These are phyloP conservation scores for Leptoclinus maculatus DNA, from an alignment of 2,797 vertebrate genomes.

Conservation along the genomic window DNA sequence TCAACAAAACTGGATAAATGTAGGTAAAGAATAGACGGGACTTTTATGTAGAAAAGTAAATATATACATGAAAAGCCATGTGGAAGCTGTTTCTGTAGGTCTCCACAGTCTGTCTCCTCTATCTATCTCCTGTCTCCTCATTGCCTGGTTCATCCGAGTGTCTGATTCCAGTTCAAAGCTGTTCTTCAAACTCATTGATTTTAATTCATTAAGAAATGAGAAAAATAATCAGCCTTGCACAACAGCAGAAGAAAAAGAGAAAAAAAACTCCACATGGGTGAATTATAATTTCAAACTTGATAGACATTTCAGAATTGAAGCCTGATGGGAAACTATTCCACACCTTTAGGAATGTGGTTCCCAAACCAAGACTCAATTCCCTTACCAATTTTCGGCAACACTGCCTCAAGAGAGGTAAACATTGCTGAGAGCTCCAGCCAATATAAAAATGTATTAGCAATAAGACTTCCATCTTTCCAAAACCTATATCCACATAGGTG, in stretches of 20 bases:
- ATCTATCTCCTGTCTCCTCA: conserved; percentile 7
- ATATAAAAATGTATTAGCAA: conserved; percentile 72
- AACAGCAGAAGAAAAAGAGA: conserved; percentile 8
- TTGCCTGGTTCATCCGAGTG: conserved; percentile 31
- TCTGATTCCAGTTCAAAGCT: conserved; percentile 26
- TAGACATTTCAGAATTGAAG: conserved; percentile 69
- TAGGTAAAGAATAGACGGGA: neutral
- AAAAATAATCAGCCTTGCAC: conserved; percentile 19
- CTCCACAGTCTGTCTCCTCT: conserved; percentile 8
- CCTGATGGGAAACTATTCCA: conserved; percentile 71
- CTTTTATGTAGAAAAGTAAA: neutral
- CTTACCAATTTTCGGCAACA: conserved; percentile 83
- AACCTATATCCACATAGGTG: conserved; percentile 68
- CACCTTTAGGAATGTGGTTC: conserved; percentile 71
- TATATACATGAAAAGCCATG: neutral
- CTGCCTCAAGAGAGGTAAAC: conserved; percentile 81
- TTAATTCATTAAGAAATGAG: conserved; percentile 19
- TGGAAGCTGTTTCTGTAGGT: conserved; percentile 19
- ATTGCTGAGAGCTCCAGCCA: conserved; percentile 73
- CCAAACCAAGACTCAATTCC: conserved; percentile 78
- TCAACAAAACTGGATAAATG: neutral
- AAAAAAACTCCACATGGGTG: conserved; percentile 18
- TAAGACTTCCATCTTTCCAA: conserved; percentile 68
- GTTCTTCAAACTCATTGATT: conserved; percentile 42
- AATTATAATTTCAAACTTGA: conserved; percentile 76